Conservation (phyloP, 2,113 vertebrate species). For the Neoarius graeffei region DNA sequence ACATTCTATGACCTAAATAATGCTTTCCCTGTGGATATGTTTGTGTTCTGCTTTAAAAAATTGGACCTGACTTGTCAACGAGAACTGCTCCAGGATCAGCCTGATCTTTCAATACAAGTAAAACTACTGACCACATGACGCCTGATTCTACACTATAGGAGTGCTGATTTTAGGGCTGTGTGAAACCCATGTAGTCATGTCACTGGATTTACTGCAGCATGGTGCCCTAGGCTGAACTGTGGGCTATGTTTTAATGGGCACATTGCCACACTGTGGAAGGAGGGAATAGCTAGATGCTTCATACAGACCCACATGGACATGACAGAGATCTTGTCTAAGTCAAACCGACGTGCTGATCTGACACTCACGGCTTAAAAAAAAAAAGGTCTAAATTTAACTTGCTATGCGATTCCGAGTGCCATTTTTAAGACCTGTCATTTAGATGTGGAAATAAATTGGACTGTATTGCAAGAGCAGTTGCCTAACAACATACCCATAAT, state of each 20-base stretch:
- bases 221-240: conserved; percentile 54
- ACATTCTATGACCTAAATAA: neutral
- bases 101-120: conserved; percentile 1
- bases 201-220: conserved; percentile 19
- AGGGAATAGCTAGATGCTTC: conserved; percentile 12
- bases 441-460: conserved; percentile 17
- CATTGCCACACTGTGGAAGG: conserved; percentile 34
- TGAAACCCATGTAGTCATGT: neutral
- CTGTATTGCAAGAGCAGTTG: neutral
- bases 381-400: conserved; percentile 4
- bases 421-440: neutral
- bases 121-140: neutral
- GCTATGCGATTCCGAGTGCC: neutral
- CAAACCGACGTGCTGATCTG: conserved; percentile 18
- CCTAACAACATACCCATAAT: neutral
- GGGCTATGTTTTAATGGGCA: conserved; percentile 54
- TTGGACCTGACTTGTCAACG: neutral
- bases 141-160: conserved; percentile 28
- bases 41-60: neutral
- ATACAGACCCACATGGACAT: conserved; percentile 1
- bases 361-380: conserved; percentile 5
- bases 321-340: conserved; percentile 37
- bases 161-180: conserved; percentile 7
- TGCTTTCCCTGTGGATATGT: neutral
- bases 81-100: conserved; percentile 1